Conservation (phyloP, 2,113 vertebrate genomes). For the Dissostichus mawsoni region DNA sequence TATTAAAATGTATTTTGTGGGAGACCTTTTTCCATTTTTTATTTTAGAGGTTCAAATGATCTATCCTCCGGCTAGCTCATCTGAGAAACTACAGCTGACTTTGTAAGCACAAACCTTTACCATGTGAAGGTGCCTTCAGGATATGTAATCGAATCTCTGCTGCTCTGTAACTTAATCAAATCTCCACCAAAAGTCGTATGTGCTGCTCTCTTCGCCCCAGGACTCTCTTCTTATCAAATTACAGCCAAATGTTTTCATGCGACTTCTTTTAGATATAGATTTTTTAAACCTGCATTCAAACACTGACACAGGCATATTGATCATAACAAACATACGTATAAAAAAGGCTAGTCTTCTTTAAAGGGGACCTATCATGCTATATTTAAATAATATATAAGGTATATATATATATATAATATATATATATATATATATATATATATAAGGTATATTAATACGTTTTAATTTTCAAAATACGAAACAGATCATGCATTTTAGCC, state of each 20-base stretch:
- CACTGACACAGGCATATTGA: not conserved
- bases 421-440: too few species aligned
- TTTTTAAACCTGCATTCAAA: not conserved
- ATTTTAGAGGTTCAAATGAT: not conserved
- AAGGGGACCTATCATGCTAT: too few species aligned
- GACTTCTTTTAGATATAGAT: not conserved
- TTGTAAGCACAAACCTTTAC: not conserved
- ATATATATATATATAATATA: too few species aligned
- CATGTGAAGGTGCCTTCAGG: constrained; percentile 5
- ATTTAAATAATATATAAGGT: too few species aligned
- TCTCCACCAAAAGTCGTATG: not conserved
- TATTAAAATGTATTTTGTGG: not conserved
- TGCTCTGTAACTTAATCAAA: constrained; percentile 19
- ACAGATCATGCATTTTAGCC: too few species aligned
- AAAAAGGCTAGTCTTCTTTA: not conserved
- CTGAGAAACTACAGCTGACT: not conserved
- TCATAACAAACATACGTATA: not conserved
- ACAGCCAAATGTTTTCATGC: constrained; percentile 2
- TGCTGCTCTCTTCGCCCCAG: not conserved
- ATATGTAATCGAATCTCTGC: constrained; percentile 21
- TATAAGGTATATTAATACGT: too few species aligned
- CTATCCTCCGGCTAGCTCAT: not conserved
- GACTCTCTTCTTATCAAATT: not conserved
- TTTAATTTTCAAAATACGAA: too few species aligned
- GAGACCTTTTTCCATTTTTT: not conserved